Evolutionary conservation across 2,797 vertebrate species (phyloP).

Genomic region (Myotis findleyi): DNA sequence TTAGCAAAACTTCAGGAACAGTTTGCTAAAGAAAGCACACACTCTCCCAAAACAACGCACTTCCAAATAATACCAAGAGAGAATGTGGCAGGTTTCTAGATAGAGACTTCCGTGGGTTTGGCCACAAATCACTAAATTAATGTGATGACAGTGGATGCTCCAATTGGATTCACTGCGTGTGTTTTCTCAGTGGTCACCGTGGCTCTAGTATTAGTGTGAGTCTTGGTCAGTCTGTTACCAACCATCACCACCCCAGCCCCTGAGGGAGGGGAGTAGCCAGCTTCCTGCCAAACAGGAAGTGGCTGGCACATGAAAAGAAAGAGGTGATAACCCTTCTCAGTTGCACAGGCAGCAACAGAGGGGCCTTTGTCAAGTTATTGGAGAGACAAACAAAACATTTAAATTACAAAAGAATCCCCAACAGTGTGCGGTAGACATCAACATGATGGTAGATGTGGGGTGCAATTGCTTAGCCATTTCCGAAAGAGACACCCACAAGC

Average conservation of each 20-base stretch:
- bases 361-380: not conserved
- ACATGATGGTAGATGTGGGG: not conserved
- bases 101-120: not conserved
- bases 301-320: not conserved
- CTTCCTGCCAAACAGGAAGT: too few relatives aligned
- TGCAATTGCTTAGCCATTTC: not conserved
- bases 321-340: not conserved
- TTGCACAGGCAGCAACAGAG: not conserved
- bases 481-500: not conserved
- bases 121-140: not conserved
- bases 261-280: not conserved
- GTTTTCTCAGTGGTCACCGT: not conserved
- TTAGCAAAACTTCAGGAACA: not conserved
- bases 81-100: not conserved
- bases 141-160: not conserved
- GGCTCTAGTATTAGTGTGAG: not conserved
- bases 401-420: not conserved
- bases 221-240: not conserved
- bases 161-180: not conserved
- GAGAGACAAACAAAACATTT: not conserved
- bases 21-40: not conserved
- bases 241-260: not conserved
- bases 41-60: not conserved
- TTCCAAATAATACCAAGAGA: not conserved
- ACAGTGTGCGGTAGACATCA: not conserved